Evolutionary conservation across 2,797 vertebrate species (phyloP).

Genomic region (Argyrosomus regius): DNA sequence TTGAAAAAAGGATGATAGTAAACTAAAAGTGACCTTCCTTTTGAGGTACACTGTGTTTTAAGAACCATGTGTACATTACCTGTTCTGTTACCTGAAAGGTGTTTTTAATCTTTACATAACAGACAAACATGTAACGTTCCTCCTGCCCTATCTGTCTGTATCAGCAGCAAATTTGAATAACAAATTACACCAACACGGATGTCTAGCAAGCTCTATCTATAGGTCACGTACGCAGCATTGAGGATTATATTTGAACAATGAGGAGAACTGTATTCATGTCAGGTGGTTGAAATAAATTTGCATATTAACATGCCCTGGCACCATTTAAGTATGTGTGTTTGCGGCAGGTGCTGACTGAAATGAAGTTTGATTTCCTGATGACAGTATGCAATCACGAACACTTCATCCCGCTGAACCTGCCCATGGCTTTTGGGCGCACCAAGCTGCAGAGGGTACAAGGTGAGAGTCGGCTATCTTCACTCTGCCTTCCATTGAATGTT

Average conservation of each 20-base stretch:
- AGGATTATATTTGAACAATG: conserved; percentile 6
- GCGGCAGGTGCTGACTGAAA: conserved; percentile 91
- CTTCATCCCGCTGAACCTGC: conserved; percentile 97
- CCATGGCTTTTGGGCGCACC: conserved; percentile 95
- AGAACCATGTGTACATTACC: neutral
- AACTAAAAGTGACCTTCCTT: neutral
- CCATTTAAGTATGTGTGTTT: neutral
- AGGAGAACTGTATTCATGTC: neutral
- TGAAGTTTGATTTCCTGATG: conserved; percentile 98
- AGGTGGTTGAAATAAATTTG: neutral
- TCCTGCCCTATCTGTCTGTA: neutral
- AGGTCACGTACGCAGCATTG: too few relatives aligned
- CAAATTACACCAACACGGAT: conserved; percentile 34
- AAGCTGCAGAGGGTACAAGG: conserved; percentile 95
- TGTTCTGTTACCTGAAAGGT: neutral
- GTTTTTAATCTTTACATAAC: neutral
- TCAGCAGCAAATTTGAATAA: conserved; percentile 56
- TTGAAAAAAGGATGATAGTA: neutral
- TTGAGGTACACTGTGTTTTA: neutral
- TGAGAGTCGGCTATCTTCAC: conserved; percentile 60
- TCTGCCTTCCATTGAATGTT: neutral
- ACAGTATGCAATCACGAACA: conserved; percentile 95
- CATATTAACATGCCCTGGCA: neutral
- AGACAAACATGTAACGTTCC: neutral
- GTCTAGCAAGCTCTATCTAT: neutral